These are phyloP conservation scores for Phylloscopus trochilus DNA, from an alignment of 2,113 vertebrate species.

Conservation along the genomic window DNA sequence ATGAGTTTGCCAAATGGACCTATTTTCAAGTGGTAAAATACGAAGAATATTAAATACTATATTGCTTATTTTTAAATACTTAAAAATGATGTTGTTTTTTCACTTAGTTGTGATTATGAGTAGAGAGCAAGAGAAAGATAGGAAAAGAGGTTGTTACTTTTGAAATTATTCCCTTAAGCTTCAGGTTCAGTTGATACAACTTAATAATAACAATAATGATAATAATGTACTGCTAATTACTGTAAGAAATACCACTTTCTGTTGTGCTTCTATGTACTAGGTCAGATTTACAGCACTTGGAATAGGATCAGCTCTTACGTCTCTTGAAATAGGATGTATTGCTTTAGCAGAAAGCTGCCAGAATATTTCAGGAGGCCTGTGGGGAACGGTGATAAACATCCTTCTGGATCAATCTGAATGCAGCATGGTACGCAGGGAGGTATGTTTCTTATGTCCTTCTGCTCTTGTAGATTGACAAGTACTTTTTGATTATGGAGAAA, in stretches of 20 bases:
- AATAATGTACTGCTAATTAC: neutral
- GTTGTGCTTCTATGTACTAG: slow-evolving; percentile 62
- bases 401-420: slow-evolving; percentile 92
- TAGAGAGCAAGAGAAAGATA: neutral
- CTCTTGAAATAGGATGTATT: slow-evolving; percentile 82
- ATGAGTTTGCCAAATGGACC: neutral
- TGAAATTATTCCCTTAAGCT: neutral
- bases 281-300: slow-evolving; percentile 92
- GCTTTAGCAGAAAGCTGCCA: slow-evolving; percentile 90
- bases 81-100: neutral
- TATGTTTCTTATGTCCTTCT: slow-evolving; percentile 40
- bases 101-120: neutral
- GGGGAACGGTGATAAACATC: slow-evolving; percentile 92
- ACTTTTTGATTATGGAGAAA: neutral
- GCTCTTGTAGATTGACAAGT: neutral
- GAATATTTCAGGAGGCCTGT: slow-evolving; percentile 96
- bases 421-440: slow-evolving; percentile 95
- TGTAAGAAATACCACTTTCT: neutral
- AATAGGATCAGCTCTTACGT: slow-evolving; percentile 88
- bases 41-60: neutral
- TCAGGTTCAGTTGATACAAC: neutral
- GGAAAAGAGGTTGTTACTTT: neutral
- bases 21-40: neutral
- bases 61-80: neutral
- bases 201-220: neutral